phyloP scores from a whole-genome alignment of 2,797 vertebrate genomes.

The Falco columbarius region DNA sequence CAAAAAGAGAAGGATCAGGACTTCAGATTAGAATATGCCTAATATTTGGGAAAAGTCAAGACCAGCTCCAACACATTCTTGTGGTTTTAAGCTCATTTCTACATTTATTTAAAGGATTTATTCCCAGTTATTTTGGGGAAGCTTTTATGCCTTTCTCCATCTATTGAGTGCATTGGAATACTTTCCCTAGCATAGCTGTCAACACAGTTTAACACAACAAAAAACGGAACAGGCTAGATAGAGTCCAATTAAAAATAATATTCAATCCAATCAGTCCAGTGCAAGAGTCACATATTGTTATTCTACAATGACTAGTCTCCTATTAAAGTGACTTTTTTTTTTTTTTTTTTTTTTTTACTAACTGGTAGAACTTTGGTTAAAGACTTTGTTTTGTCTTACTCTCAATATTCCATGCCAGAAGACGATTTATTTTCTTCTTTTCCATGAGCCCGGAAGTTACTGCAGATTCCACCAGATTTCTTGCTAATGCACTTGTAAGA shows the following conservation, averaged over 20 bases:
- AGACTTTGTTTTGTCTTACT: not conserved
- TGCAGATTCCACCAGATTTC: not conserved
- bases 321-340: not conserved
- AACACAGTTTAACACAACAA: constrained; percentile 9
- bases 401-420: not conserved
- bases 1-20: not conserved
- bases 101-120: not conserved
- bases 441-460: not conserved
- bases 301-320: not conserved
- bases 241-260: not conserved
- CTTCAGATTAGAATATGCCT: not conserved
- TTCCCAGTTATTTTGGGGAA: constrained; percentile 11
- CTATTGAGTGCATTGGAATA: not conserved
- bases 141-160: not conserved
- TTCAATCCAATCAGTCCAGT: not conserved
- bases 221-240: not conserved
- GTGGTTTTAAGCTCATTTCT: not conserved
- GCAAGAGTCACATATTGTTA: not conserved
- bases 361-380: not conserved
- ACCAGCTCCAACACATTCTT: not conserved
- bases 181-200: constrained; percentile 2
- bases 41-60: not conserved
- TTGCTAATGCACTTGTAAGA: not conserved
- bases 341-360: not conserved
- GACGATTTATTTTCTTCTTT: not conserved